Evolutionary conservation across 2,113 vertebrate genomes (phyloP), one percentile per base, ranked within the genome.

Genomic region (Craseonycteris thonglongyai): DNA sequence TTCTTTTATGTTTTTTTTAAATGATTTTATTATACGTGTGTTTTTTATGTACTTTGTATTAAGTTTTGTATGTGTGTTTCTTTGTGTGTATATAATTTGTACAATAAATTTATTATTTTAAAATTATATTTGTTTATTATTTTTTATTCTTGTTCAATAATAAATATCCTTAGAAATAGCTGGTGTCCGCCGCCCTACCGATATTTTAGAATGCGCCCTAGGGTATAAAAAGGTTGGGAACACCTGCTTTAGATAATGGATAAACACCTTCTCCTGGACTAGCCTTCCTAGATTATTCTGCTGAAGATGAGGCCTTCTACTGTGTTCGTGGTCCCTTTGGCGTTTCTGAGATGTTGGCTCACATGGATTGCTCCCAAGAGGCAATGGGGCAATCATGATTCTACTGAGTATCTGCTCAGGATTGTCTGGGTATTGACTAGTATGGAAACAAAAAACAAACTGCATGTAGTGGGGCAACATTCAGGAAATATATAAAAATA

Each of bases 191-290:
- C n/a, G n/a, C n/a, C n/a, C n/a, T n/a, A n/a, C n/a, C n/a, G n/a
- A n/a, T n/a, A n/a, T n/a, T n/a, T n/a, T n/a, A n/a, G n/a, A n/a
- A n/a, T n/a, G n/a, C n/a, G n/a, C n/a, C n/a, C n/a, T n/a, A n/a
- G n/a, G n/a, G n/a, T n/a, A n/a, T n/a, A n/a, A n/a, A n/a, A n/a
- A n/a, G n/a, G n/a, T n/a, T n/a, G n/a, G n/a, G n/a, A n/a, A n/a
- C 3, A 22, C 42, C 82, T 7, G 4, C 71, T 97, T 98, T 94
- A 79, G 74, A 91, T 90, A 91, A 83, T 75, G 71, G 42, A 92
- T 95, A 85, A 82, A 72, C 72, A 63, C 38, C 69, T 65, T 78
- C 68, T n/a, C 30, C 88, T 83, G 6, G 91, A 96, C 91, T 63
- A 66, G 61, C 26, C 12, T 96, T 51, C 66, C 72, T 58, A 22